These are phyloP conservation scores for Salminus brasiliensis DNA, from an alignment of 2,113 vertebrate species.

Conservation along the genomic window DNA sequence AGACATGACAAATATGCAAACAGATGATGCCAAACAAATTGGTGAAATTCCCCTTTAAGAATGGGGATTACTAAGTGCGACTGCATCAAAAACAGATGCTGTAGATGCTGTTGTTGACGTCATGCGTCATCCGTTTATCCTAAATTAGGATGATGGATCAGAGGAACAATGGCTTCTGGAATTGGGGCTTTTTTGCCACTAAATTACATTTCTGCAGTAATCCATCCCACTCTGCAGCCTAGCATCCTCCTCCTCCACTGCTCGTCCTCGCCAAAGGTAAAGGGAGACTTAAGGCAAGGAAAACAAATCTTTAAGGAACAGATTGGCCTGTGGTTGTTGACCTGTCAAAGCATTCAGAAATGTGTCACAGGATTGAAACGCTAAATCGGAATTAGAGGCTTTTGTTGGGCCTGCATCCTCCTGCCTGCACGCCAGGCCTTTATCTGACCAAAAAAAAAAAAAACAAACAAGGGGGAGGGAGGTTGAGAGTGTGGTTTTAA, in stretches of 20 bases:
- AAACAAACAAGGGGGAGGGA: conserved; percentile 25
- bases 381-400: conserved; percentile 77
- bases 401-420: conserved; percentile 68
- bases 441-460: conserved; percentile 48
- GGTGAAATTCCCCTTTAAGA: neutral
- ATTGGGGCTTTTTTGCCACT: conserved; percentile 14
- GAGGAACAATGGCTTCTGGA: neutral
- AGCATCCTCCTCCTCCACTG: conserved; percentile 5
- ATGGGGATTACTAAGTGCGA: neutral
- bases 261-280: conserved; percentile 42
- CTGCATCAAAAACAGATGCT: neutral
- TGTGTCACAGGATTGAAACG: conserved; percentile 70
- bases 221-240: conserved; percentile 10
- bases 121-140: conserved; percentile 3
- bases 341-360: conserved; percentile 68
- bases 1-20: too few species aligned
- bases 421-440: conserved; percentile 64
- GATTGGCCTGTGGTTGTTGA: conserved; percentile 71
- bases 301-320: conserved; percentile 65
- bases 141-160: conserved; percentile 12
- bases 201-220: conserved; percentile 45
- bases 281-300: conserved; percentile 53
- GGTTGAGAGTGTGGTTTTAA: conserved; percentile 23
- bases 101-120: too few species aligned
- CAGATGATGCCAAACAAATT: too few species aligned